phyloP scores from a whole-genome alignment of 2,797 vertebrate species.

The Clarias fuscus region DNA sequence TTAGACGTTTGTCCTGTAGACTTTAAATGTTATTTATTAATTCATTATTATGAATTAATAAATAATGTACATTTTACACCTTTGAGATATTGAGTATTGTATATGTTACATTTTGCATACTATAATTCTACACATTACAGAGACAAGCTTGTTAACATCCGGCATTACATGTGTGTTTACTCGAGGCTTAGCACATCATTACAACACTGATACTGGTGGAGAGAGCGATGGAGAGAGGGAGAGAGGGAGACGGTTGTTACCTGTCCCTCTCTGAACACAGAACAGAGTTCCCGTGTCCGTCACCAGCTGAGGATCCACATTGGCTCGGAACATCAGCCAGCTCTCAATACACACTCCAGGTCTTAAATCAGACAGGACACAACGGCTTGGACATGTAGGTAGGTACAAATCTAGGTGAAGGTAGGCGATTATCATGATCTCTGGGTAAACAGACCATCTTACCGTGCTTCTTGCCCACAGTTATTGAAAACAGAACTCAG shows the following conservation, averaged over 20 bases:
- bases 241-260: conserved; percentile 52
- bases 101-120: not conserved
- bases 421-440: not conserved
- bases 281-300: conserved; percentile 69
- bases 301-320: conserved; percentile 69
- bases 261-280: conserved; percentile 65
- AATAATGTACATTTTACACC: not conserved
- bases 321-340: conserved; percentile 75
- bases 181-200: not conserved
- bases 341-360: conserved; percentile 73
- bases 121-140: not conserved
- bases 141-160: not conserved
- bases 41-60: too few species aligned
- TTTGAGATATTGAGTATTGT: not conserved
- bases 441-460: not conserved
- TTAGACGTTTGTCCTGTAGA: too few species aligned
- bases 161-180: too few species aligned
- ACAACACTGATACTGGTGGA: not conserved
- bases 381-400: not conserved
- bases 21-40: too few species aligned
- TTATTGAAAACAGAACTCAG: conserved; percentile 69
- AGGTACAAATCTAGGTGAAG: not conserved
- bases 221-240: not conserved
- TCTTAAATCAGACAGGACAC: conserved; percentile 54
- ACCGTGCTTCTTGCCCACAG: conserved; percentile 59